phyloP scores from a whole-genome alignment of 2,797 vertebrate species.

The Clarias platycephalus region DNA sequence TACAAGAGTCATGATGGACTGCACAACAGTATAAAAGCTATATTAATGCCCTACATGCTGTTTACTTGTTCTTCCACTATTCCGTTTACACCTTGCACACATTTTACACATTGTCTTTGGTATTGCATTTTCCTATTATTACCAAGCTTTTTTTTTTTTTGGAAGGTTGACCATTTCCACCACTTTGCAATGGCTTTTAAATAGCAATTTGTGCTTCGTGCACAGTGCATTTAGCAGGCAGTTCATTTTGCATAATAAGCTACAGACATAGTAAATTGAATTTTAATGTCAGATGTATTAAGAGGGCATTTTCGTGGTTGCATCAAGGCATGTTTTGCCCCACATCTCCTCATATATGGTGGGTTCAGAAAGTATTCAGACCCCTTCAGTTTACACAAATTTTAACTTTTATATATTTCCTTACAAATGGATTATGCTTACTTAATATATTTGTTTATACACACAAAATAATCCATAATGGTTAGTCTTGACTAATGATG shows the following conservation, averaged over 20 bases:
- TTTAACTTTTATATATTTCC: background rate
- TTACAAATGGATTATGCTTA: background rate
- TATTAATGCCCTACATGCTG: background rate
- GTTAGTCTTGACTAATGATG: too few relatives aligned
- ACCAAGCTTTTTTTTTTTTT: background rate
- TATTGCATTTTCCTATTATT: background rate
- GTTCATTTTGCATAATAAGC: background rate
- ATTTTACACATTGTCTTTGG: background rate
- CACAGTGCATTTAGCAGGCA: conserved; percentile 1
- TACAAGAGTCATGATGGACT: background rate
- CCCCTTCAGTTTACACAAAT: background rate
- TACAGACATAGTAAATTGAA: background rate
- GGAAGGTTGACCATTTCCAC: background rate
- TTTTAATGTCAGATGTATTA: background rate
- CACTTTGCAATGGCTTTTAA: conserved; percentile 3
- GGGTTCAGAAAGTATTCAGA: background rate
- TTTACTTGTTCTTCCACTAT: background rate
- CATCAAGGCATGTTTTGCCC: background rate
- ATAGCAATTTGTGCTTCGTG: background rate
- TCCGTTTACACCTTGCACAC: background rate
- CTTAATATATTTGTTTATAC: background rate
- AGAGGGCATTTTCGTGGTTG: background rate
- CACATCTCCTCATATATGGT: too few relatives aligned
- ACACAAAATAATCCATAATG: background rate
- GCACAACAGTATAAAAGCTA: background rate